Conservation (phyloP, 2,888 invertebrate species). For the Polyploca ridens region DNA sequence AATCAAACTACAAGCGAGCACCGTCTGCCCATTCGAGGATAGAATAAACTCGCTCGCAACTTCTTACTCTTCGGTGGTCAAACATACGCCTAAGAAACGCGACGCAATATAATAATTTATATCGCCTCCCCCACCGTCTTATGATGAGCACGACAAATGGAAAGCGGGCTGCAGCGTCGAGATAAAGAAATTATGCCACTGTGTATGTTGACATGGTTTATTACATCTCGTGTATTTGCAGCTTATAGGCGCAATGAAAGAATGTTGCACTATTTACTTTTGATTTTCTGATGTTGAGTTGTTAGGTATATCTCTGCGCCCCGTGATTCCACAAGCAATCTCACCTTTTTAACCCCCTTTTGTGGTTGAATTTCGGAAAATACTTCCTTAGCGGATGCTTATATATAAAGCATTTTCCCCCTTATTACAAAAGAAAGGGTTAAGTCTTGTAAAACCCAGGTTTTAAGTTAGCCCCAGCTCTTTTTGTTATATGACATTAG, state of each 20-base stretch:
- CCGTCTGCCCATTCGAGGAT: too few relatives aligned
- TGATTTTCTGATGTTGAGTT: neutral
- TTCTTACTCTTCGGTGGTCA: neutral
- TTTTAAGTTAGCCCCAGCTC: too few relatives aligned
- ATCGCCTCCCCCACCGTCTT: constrained; percentile 53
- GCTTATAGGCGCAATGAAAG: neutral
- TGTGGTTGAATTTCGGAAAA: too few relatives aligned
- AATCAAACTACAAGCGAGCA: neutral
- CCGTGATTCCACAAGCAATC: too few relatives aligned
- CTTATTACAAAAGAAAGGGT: too few relatives aligned
- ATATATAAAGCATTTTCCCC: too few relatives aligned
- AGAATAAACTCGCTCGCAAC: neutral
- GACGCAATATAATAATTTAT: constrained; percentile 67
- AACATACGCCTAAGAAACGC: constrained; percentile 35
- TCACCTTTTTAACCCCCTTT: too few relatives aligned
- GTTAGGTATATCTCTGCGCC: too few relatives aligned
- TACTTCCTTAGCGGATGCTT: too few relatives aligned
- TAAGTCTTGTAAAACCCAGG: too few relatives aligned
- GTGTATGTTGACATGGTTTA: constrained; percentile 38
- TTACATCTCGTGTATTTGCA: constrained; percentile 7
- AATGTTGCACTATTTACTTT: neutral
- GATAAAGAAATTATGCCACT: constrained; percentile 77
- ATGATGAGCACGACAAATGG: constrained; percentile 71
- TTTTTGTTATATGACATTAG: too few relatives aligned
- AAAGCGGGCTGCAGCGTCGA: constrained; percentile 63